A percentile compares a stretch with the other conserved stretches of the same genome.
Conservation (phyloP, 2,113 vertebrate genomes). For the Oryzias melastigma region DNA sequence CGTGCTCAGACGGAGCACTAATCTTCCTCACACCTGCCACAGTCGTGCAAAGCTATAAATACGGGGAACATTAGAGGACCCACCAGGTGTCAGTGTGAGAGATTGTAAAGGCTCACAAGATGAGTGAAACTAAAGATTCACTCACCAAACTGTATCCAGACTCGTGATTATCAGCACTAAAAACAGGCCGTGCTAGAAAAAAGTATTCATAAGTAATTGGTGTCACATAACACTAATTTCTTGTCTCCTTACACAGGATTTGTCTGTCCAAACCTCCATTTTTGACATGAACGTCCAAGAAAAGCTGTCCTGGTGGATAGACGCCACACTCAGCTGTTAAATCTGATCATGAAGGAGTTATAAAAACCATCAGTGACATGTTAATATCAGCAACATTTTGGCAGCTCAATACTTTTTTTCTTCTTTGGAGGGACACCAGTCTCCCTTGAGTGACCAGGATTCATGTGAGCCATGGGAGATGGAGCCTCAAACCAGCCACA, state of each 20-base stretch:
- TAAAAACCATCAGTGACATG: slow-evolving; percentile 30
- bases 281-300: slow-evolving; percentile 11
- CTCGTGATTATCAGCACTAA: too few species aligned
- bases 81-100: slow-evolving; percentile 29
- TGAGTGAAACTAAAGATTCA: slow-evolving; percentile 4
- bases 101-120: slow-evolving; percentile 13
- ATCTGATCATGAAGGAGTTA: slow-evolving; percentile 3
- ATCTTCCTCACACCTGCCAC: slow-evolving; percentile 66
- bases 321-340: not conserved
- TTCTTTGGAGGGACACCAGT: slow-evolving; percentile 5
- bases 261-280: not conserved
- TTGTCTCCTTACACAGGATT: slow-evolving; percentile 26
- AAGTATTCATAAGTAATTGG: too few species aligned
- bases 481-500: not conserved
- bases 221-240: slow-evolving; percentile 8
- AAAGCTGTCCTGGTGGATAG: not conserved
- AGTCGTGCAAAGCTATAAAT: slow-evolving; percentile 57
- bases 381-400: slow-evolving; percentile 9
- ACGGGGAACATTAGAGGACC: slow-evolving; percentile 54
- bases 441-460: slow-evolving; percentile 11
- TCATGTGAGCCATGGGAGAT: slow-evolving; percentile 1
- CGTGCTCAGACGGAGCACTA: slow-evolving; percentile 42
- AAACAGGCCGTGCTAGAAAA: too few species aligned
- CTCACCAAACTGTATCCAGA: not conserved
- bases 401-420: slow-evolving; percentile 3